Base-by-base conservation (phyloP, 2,797 vertebrate species). In the Diceros bicornis region DNA sequence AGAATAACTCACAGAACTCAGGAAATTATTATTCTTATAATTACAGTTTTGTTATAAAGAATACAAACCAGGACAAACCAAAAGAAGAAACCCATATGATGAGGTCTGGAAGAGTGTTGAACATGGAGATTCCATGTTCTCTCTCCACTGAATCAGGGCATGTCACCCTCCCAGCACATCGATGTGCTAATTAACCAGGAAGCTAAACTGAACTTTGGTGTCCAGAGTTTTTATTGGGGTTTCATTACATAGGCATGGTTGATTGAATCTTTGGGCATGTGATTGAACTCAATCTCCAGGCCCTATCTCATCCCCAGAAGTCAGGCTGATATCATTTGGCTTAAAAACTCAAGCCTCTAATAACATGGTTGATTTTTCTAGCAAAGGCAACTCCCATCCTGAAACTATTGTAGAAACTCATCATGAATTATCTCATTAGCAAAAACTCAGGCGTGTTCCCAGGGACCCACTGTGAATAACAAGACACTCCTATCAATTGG, bases 1-100 rank as follows among this genome's bases (percentile, higher is more conserved):
- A 44, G 57, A 81, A 95, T 64, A 44, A 79, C 55, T 86, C 91
- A 71, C 11, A 95, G n/a, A 79, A 66, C 47, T 57, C 57, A 72
- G 23, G 27, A 47, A 72, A 72, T 82, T 20, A 17, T 59, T 66
- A 47, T 66, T 34, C 62, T 86, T 79, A 47, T 75, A 32, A 57
- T 23, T 75, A 71, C 14, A 86, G 55, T 47, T 91, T 72, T 91
- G 64, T 64, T 79, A 72, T 64, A 78, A 91, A 79, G 21, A 8
- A 52, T 47, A 87, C 44, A 64, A 81, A 87, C 92, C 47, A 64
- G 55, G 41, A 32, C 61, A 32, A 52, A 72, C 20, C 27, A 7
- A 77, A 77, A 69, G 71, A 50, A 84, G 52, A 17, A 14, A 77
- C 25, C 34, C 37, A 27, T 6, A 55, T 23, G 13, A 72, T 62